Evolutionary conservation across 2,113 vertebrate genomes (phyloP), one percentile per base, ranked within the genome.

Genomic region (Scomber japonicus): DNA sequence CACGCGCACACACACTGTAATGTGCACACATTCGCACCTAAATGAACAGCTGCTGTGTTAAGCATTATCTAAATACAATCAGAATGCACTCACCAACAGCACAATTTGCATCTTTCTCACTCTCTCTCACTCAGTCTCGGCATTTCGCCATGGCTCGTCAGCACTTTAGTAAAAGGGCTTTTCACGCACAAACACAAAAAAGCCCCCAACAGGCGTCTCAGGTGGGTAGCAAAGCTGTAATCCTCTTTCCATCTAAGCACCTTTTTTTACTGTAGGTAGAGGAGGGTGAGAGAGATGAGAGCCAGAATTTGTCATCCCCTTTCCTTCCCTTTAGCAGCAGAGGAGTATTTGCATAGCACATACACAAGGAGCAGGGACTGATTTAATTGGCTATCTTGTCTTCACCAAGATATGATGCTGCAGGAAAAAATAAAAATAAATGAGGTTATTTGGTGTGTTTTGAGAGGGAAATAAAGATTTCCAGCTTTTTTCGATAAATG

Each of bases 201-300:
- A 91, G 84, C 89, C 89, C 63, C 87, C 89, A 86, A 90, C 86
- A 87, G 91, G 88, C 86, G 59, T 94, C 89, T 93, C 89, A 90
- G 91, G 89, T 90, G 88, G 89, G 88, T 75, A 90, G 89, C 88
- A 90, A 84, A 90, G 89, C 90, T 82, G 66, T 92, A 93, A 93
- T 90, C 89, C 90, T 88, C 87, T 91, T 93, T 92, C 81, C 87
- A 93, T 93, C 88, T 90, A 86, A 92, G 92, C 90, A 92, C 85
- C 84, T 86, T 90, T 91, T 91, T 89, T 89, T 91, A 90, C 88
- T 78, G 87, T 75, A 71, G 82, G 87, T 78, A 82, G 71, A 67
- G 50, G 65, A 45, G 24, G 3, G 24, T 1, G 24, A 48, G 72
- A 56, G 78, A 55, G 76, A 69, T 57, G 62, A 79, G 61, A 87